These are phyloP conservation scores for Boulengeromyrus knoepffleri DNA, from an alignment of 2,113 vertebrate species.

Conservation along the genomic window DNA sequence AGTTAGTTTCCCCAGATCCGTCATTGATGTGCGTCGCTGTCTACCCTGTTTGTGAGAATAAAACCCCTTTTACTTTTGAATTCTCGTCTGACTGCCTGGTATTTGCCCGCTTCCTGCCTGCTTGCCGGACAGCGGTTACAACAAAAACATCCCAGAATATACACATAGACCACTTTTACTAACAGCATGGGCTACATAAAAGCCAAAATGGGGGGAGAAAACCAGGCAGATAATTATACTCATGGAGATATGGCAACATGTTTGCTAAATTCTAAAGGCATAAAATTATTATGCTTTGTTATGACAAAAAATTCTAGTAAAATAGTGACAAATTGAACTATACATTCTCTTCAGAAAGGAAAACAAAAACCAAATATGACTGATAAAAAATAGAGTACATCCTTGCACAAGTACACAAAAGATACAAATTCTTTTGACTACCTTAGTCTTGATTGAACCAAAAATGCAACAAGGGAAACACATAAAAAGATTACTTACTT, in stretches of 20 bases:
- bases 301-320: not conserved
- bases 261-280: not conserved
- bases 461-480: not conserved
- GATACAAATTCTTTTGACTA: not conserved
- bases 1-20: too few relatives aligned
- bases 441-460: not conserved
- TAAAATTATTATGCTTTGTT: not conserved
- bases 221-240: not conserved
- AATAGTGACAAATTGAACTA: not conserved
- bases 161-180: not conserved
- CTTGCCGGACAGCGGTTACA: too few relatives aligned
- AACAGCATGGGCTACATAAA: not conserved
- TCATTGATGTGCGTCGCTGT: too few relatives aligned
- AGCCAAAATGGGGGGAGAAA: not conserved
- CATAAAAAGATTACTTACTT: not conserved
- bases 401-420: not conserved
- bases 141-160: not conserved
- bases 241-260: not conserved
- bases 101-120: too few relatives aligned
- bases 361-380: not conserved
- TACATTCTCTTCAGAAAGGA: not conserved
- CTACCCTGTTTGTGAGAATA: too few relatives aligned
- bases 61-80: too few relatives aligned
- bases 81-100: too few relatives aligned
- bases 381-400: not conserved